These are phyloP conservation scores for Stichopus horrens DNA, from an alignment of 53 echinoderm and acorn worm species.

Conservation along the genomic window DNA sequence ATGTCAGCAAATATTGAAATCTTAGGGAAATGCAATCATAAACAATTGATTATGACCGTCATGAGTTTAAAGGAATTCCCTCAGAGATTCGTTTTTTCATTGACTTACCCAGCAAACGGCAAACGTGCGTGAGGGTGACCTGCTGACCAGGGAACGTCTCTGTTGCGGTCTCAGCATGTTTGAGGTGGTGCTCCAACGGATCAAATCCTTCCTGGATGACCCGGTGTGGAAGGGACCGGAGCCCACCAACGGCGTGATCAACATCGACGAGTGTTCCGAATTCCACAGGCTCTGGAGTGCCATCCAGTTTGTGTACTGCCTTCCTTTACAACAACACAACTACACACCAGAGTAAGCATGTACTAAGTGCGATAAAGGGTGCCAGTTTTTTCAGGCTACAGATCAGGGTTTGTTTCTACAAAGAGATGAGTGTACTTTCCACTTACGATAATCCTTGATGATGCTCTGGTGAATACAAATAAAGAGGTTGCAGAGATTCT, in stretches of 20 bases:
- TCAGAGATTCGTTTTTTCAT: no score
- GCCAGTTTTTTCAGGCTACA: no score
- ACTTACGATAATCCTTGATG: background rate
- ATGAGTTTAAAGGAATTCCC: no score
- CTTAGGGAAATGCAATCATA: no score
- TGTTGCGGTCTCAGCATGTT: slow-evolving; percentile 99
- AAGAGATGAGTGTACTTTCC: no score
- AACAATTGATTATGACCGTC: no score
- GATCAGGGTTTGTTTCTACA: no score
- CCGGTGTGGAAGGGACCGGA: slow-evolving; percentile 81
- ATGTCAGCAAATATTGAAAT: no score
- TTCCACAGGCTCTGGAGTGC: slow-evolving; percentile 99
- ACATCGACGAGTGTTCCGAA: slow-evolving; percentile 95
- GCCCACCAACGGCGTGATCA: slow-evolving; percentile 94
- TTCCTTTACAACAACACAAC: slow-evolving; percentile 90
- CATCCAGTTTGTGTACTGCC: slow-evolving; percentile 97
- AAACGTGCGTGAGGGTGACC: slow-evolving; percentile 80
- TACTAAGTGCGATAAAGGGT: background rate
- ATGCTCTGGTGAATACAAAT: background rate
- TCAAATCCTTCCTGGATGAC: slow-evolving; percentile 94
- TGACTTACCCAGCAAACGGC: slow-evolving; percentile 68
- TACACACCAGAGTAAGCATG: slow-evolving; percentile 91
- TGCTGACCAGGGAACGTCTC: slow-evolving; percentile 93
- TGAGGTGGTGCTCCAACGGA: slow-evolving; percentile 88
- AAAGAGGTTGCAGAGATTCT: no score